Evolutionary conservation across 2,888 invertebrate species (phyloP).

Genomic region (Koerneria pararmatus): DNA sequence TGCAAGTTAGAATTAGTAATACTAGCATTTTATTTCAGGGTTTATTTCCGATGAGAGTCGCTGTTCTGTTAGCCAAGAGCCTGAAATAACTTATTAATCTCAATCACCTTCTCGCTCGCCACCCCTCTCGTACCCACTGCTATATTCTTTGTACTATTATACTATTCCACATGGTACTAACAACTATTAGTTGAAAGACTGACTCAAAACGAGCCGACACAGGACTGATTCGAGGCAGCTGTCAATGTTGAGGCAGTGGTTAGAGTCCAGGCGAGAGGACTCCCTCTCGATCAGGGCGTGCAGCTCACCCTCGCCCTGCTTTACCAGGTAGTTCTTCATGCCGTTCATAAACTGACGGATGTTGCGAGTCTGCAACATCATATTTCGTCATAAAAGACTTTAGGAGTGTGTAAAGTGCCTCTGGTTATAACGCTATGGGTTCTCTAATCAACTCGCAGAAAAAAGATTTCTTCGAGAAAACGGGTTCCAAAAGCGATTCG

Average conservation of each 20-base stretch:
- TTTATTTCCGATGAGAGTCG: no score
- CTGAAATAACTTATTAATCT: no score
- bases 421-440: not conserved
- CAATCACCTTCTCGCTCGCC: no score
- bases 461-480: no score
- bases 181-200: slow-evolving; percentile 2
- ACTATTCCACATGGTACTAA: not conserved
- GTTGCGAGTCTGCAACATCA: slow-evolving; percentile 45
- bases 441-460: no score
- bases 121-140: not conserved
- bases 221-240: slow-evolving; percentile 89
- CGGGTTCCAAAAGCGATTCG: no score
- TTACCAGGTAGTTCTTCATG: slow-evolving; percentile 94
- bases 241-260: slow-evolving; percentile 90
- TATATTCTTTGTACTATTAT: not conserved
- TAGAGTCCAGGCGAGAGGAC: slow-evolving; percentile 76
- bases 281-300: slow-evolving; percentile 84
- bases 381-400: slow-evolving; percentile 63
- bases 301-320: slow-evolving; percentile 85
- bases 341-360: slow-evolving; percentile 80
- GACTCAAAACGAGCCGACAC: slow-evolving; percentile 78
- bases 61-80: no score
- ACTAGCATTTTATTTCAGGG: not conserved
- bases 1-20: not conserved
- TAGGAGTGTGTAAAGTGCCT: not conserved